These are phyloP conservation scores for Ligdia adustata DNA, from an alignment of 2,888 invertebrate species.

Conservation along the genomic window DNA sequence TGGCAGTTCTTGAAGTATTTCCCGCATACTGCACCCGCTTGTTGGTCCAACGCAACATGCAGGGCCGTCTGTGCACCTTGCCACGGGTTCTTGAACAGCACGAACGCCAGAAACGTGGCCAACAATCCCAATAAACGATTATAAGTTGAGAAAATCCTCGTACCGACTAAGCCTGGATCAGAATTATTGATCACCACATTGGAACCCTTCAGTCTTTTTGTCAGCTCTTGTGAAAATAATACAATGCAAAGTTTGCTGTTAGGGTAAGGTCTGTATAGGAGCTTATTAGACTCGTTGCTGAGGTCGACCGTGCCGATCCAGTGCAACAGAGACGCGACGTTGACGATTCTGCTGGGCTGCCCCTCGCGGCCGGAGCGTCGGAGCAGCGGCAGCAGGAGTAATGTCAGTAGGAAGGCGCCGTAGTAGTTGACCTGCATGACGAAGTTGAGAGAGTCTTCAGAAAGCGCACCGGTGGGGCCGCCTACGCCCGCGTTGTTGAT, in stretches of 20 bases:
- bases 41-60: conserved; percentile 87
- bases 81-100: conserved; percentile 86
- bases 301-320: conserved; percentile 85
- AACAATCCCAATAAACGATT: conserved; percentile 74
- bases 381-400: conserved; percentile 91
- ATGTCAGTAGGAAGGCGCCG: conserved; percentile 95
- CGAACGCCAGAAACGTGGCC: conserved; percentile 70
- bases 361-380: conserved; percentile 79
- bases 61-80: conserved; percentile 91
- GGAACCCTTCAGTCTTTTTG: conserved; percentile 83
- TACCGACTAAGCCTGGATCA: conserved; percentile 93
- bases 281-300: conserved; percentile 64
- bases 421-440: conserved; percentile 96
- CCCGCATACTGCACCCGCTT: conserved; percentile 85
- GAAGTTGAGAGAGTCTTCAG: conserved; percentile 91
- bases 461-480: conserved; percentile 58
- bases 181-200: conserved; percentile 90
- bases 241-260: conserved; percentile 88
- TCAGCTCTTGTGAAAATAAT: conserved; percentile 87
- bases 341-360: conserved; percentile 87
- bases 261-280: conserved; percentile 65
- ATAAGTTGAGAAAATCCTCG: conserved; percentile 85
- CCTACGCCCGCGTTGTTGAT: conserved; percentile 94
- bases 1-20: conserved; percentile 90
- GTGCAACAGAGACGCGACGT: conserved; percentile 90